Evolutionary conservation across 2,797 vertebrate genomes (phyloP), one percentile per base, ranked within the genome.

Genomic region (Acestrorhynchus altus): DNA sequence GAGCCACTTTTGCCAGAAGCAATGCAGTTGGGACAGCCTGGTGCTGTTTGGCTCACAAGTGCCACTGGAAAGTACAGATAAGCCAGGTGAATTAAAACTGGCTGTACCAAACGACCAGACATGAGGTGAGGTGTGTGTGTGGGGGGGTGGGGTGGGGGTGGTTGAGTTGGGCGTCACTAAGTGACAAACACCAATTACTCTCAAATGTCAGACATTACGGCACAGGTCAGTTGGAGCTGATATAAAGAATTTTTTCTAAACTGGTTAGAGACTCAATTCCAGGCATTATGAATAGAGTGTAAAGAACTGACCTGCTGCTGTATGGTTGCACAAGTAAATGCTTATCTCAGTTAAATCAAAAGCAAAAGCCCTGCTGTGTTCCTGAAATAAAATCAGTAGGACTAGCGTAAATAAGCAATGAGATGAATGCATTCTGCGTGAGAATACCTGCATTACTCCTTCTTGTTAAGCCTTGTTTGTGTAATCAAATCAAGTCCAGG

Each of bases 361-460:
- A 7, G n/a, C n/a, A n/a, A n/a, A n/a, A n/a, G 51, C 44, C 40
- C 20, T 46, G 24, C 22, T 52, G 16, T 46, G 63, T 74, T 80
- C 9, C 26, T n/a, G 2, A 71, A 71, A 77, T 51, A 31, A 66
- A 81, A 78, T 66, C 67, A 70, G 24, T n/a, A 57, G 24, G 22
- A 8, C 7, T 42, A 72, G 74, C 13, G 26, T 5, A 46, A 13
- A 46, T 28, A 31, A 28, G 46, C 28, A 31, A 28, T 4, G 6
- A 18, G 26, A 35, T 11, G 22, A 4, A 49, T 9, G 8, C 11
- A 51, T 47, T 72, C 18, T 47, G 35, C 68, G 11, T 24, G 65
- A 24, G 31, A 79, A 31, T 54, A 4, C 52, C 15, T 77, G 24
- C 40, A 39, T 42, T 35, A 44, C 22, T 15, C 24, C 9, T 57